These are phyloP conservation scores for Neuroscelio doddi DNA, from an alignment of 2,888 invertebrate species.

Conservation along the genomic window DNA sequence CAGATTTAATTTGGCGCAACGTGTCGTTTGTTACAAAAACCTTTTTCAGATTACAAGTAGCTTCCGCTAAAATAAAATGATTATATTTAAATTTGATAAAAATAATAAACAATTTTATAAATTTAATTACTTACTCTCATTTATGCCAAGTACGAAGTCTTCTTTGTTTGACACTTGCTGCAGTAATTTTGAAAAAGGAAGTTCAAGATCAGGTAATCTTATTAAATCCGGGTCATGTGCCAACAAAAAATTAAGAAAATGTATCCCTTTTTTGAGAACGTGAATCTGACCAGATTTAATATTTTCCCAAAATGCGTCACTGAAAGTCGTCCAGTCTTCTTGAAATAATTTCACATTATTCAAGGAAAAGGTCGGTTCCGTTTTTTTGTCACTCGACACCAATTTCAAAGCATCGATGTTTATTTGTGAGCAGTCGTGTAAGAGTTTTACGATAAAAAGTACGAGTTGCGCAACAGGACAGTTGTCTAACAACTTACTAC, in stretches of 20 bases:
- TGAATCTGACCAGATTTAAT: conserved; percentile 54
- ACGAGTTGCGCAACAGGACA: conserved; percentile 14
- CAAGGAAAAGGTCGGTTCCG: conserved; percentile 13
- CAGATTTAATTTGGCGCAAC: not conserved
- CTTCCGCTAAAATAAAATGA: not conserved
- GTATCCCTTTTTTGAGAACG: conserved; percentile 59
- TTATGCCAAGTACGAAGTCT: conserved; percentile 56
- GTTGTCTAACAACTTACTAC: conserved; percentile 4
- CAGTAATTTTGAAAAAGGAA: conserved; percentile 57
- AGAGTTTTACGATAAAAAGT: conserved; percentile 52
- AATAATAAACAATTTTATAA: not conserved
- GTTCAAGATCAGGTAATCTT: conserved; percentile 59
- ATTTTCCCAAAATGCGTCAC: conserved; percentile 52
- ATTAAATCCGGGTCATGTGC: conserved; percentile 62
- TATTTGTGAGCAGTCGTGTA: conserved; percentile 58
- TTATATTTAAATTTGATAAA: not conserved
- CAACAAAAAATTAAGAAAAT: conserved; percentile 61
- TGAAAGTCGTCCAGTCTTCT: conserved; percentile 39
- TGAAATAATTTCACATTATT: conserved; percentile 17
- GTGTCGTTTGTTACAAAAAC: not conserved
- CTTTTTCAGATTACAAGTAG: not conserved
- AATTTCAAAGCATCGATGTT: conserved; percentile 49
- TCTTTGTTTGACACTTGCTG: conserved; percentile 53
- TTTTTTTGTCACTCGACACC: conserved; percentile 1
- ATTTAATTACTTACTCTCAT: conserved; percentile 58